Evolutionary conservation across 1,140 invertebrate genomes (phyloP).

Genomic region (Ephestia elutella): DNA sequence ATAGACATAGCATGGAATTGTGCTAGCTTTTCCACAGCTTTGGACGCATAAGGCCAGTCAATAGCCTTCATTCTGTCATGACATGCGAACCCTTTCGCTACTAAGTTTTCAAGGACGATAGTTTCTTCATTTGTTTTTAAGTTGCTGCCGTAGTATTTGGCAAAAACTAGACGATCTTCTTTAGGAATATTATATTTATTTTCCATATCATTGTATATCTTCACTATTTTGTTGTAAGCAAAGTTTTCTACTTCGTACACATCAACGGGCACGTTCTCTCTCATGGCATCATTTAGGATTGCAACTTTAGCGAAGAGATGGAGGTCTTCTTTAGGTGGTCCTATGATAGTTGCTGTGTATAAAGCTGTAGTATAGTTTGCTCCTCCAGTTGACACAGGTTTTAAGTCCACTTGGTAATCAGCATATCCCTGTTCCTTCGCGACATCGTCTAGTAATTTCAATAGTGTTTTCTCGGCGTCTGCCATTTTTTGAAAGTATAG

Average conservation of each 20-base stretch:
- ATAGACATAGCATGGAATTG: conserved; percentile 30
- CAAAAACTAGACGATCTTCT: conserved; percentile 22
- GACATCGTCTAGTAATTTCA: conserved; percentile 29
- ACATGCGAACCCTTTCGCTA: conserved; percentile 10
- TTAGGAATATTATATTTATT: conserved; percentile 24
- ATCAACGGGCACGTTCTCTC: conserved; percentile 16
- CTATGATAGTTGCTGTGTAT: conserved; percentile 23
- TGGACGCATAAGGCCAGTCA: conserved; percentile 21
- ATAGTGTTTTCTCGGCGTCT: conserved; percentile 29
- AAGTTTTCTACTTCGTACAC: conserved; percentile 38
- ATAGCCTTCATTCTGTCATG: conserved; percentile 19
- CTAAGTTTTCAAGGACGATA: conserved; percentile 25
- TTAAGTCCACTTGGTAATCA: conserved; percentile 11
- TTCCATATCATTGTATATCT: conserved; percentile 36
- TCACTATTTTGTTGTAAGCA: conserved; percentile 36
- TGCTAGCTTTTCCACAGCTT: conserved; percentile 20
- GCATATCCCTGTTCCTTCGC: conserved; percentile 22
- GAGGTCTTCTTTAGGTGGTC: conserved; percentile 25
- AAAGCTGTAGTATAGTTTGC: conserved; percentile 44
- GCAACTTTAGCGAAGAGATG: conserved; percentile 49
- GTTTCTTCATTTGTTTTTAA: conserved; percentile 13
- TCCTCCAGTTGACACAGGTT: conserved; percentile 24
- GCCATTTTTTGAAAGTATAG: conserved; percentile 20
- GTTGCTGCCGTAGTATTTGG: conserved; percentile 23
- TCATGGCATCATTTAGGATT: conserved; percentile 30